These are phyloP conservation scores for Euproctis similis DNA, from an alignment of 2,888 invertebrate species.

Conservation along the genomic window DNA sequence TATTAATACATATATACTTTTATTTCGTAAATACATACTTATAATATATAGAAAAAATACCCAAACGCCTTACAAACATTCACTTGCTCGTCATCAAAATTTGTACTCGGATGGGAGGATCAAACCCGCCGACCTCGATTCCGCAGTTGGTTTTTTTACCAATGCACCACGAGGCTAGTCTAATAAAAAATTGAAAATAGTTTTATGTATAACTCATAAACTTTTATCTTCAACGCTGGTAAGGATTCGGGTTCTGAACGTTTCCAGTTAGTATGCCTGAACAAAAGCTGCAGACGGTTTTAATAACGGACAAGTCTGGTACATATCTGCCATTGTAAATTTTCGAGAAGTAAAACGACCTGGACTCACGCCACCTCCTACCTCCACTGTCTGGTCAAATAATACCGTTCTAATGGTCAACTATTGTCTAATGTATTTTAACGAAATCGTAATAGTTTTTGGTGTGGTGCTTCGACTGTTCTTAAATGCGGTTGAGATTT, in stretches of 20 bases:
- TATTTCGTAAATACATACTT: too few species aligned
- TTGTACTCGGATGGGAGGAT: too few species aligned
- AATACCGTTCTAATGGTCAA: constrained; percentile 67
- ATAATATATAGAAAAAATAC: too few species aligned
- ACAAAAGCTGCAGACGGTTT: constrained; percentile 71
- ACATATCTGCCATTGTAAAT: constrained; percentile 64
- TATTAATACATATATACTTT: too few species aligned
- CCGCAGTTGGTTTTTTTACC: too few species aligned
- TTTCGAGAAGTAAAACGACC: constrained; percentile 55
- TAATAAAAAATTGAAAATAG: constrained; percentile 75
- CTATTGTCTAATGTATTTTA: constrained; percentile 71
- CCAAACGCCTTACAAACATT: too few species aligned
- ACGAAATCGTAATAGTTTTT: constrained; percentile 58
- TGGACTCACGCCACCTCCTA: constrained; percentile 69
- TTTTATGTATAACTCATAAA: constrained; percentile 74
- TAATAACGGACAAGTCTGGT: constrained; percentile 58
- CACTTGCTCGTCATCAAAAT: too few species aligned
- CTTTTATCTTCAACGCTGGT: constrained; percentile 63
- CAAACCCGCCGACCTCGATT: too few species aligned
- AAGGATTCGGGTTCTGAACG: constrained; percentile 52
- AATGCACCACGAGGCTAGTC: too few species aligned
- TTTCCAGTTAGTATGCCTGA: constrained; percentile 60
- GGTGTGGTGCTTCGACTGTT: constrained; percentile 36
- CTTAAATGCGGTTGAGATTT: constrained; percentile 53
- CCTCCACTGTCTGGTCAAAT: constrained; percentile 68